A percentile compares a stretch with the other conserved stretches of the same genome.
Conservation (phyloP, 2,888 invertebrate species). For the Habrosyne pyritoides region DNA sequence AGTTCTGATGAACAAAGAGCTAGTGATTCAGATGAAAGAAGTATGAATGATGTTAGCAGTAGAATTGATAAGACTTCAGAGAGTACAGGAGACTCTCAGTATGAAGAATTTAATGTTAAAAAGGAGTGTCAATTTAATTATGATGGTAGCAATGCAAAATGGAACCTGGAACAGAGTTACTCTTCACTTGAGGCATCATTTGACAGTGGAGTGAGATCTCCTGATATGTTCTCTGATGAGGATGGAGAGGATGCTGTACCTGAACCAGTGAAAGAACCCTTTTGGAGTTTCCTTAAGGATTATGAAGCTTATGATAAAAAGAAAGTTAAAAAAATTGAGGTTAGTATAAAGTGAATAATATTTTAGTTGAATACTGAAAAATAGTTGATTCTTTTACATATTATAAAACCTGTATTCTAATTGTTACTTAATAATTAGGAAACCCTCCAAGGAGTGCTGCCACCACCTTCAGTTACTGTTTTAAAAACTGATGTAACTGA, state of each 20-base stretch:
- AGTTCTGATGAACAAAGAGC: slow-evolving; percentile 32
- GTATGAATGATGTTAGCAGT: slow-evolving; percentile 32
- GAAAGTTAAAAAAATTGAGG: slow-evolving; percentile 71
- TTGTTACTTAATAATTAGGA: slow-evolving; percentile 64
- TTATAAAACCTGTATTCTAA: not conserved
- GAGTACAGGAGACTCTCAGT: slow-evolving; percentile 64
- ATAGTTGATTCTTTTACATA: not conserved
- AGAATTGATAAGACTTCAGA: slow-evolving; percentile 55
- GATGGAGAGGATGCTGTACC: slow-evolving; percentile 64
- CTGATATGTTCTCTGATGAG: slow-evolving; percentile 87
- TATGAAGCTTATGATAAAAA: slow-evolving; percentile 69
- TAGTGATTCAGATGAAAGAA: slow-evolving; percentile 38
- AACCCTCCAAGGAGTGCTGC: slow-evolving; percentile 87
- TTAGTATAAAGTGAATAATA: slow-evolving; percentile 41
- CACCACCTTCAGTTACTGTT: slow-evolving; percentile 89
- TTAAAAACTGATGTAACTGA: slow-evolving; percentile 86
- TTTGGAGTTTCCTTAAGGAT: slow-evolving; percentile 69
- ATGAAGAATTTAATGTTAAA: slow-evolving; percentile 53
- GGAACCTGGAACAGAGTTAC: slow-evolving; percentile 71
- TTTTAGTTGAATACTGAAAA: not conserved
- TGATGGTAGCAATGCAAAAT: slow-evolving; percentile 58
- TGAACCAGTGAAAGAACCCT: slow-evolving; percentile 49
- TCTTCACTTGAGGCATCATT: slow-evolving; percentile 75
- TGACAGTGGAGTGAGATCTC: slow-evolving; percentile 81
- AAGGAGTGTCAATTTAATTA: slow-evolving; percentile 42